Evolutionary conservation across 2,113 vertebrate species (phyloP), one percentile per base, ranked within the genome.

Genomic region (Nothobranchius kuhntae): DNA sequence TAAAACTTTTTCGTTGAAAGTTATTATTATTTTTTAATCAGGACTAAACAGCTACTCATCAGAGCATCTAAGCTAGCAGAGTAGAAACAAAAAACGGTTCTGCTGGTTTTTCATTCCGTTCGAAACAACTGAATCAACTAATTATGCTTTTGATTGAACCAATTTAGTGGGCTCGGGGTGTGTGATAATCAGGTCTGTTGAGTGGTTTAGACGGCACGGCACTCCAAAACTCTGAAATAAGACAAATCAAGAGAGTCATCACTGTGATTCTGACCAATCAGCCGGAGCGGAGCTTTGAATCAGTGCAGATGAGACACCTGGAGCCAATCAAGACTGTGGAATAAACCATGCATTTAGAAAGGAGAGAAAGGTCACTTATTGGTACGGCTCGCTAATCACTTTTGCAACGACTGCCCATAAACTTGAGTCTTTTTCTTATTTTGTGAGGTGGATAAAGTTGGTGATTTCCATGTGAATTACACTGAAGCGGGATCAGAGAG

Each of bases 121-220:
- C 63, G 82, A 86, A 88, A 86, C 68, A 87, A 81, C 69, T 78
- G 75, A 88, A 78, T 86, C 59, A 46, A 53, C 78, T 83, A 88
- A 88, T 90, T 81, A 85, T 0, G 36, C 71, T 64, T 84, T 74
- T 86, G 86, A 91, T 90, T 88, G 81, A 80, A 84, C 76, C 86
- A 89, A 80, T 90, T 83, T 81, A 60, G 55, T 0, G 40, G 65
- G 67, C 78, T 80, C 68, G 42, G 71, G 53, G 85, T 80, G 79
- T 60, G 80, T 26, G 53, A 78, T 84, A 83, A 89, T 89, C 78
- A 85, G 62, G 70, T 66, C 64, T 17, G 68, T 80, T 61, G 26
- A 84, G 83, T 74, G 84, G 58, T 75, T 88, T 59, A 81, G 78
- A 65, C 53, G 11, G 66, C 40, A 12, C 58, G 2, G 63, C 64